Conservation (phyloP, 2,888 invertebrate species). For the Trypoxylon attenuatum region DNA sequence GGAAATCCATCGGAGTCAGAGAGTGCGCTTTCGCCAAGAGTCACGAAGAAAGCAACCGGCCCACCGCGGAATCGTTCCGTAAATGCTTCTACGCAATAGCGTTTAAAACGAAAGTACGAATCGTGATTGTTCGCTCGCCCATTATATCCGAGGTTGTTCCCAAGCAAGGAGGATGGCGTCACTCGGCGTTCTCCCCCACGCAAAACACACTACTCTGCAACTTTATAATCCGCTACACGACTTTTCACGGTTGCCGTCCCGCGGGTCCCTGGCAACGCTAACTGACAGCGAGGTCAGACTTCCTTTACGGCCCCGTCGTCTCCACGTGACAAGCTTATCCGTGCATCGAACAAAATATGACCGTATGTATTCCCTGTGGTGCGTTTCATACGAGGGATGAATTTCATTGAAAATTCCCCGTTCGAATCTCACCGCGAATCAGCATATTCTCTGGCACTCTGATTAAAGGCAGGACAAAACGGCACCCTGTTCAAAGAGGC, state of each 20-base stretch:
- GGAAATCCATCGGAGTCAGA: not conserved
- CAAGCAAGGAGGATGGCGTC: constrained; percentile 46
- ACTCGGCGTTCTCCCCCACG: constrained; percentile 20
- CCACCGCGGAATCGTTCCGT: constrained; percentile 23
- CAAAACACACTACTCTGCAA: not conserved
- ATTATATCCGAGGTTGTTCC: constrained; percentile 40
- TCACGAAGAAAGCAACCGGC: constrained; percentile 14
- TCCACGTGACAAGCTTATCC: not conserved
- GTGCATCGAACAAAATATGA: too few species aligned
- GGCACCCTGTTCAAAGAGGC: not conserved
- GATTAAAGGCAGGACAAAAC: too few species aligned
- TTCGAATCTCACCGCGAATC: too few species aligned
- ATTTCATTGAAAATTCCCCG: too few species aligned
- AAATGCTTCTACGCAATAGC: constrained; percentile 27
- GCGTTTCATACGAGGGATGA: too few species aligned
- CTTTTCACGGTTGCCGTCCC: not conserved
- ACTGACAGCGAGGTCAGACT: not conserved
- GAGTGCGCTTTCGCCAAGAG: not conserved
- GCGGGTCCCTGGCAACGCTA: not conserved
- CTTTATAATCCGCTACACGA: not conserved
- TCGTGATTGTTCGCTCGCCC: constrained; percentile 29
- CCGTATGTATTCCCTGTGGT: too few species aligned
- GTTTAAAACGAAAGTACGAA: constrained; percentile 36
- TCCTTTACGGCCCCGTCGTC: not conserved
- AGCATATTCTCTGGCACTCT: too few species aligned